Conservation (phyloP, 2,113 vertebrate species). For the Sula dactylatra region DNA sequence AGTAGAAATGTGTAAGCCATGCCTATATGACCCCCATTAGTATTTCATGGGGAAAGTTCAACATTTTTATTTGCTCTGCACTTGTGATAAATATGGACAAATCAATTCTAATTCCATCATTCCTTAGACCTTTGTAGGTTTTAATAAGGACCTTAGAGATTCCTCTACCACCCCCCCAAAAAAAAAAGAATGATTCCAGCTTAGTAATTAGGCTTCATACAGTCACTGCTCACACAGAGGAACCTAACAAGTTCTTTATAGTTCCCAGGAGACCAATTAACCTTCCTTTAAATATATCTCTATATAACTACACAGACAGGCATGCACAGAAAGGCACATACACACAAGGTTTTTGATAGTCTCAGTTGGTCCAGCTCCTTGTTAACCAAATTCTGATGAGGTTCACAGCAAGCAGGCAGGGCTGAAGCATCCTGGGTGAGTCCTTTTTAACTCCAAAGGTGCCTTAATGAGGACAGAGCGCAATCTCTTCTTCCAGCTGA, state of each 20-base stretch:
- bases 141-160: constrained; percentile 77
- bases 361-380: neutral
- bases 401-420: neutral
- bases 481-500: neutral
- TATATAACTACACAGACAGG: neutral
- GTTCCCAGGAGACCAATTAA: constrained; percentile 62
- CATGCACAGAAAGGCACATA: neutral
- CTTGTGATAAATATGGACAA: constrained; percentile 12
- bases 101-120: constrained; percentile 23
- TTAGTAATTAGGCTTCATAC: constrained; percentile 57
- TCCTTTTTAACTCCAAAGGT: neutral
- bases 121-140: constrained; percentile 52
- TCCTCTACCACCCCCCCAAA: neutral
- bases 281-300: constrained; percentile 54
- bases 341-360: neutral
- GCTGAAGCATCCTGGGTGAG: neutral
- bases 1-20: neutral
- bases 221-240: constrained; percentile 21
- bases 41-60: neutral
- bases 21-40: neutral
- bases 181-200: constrained; percentile 43
- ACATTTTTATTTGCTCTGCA: constrained; percentile 7
- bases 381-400: constrained; percentile 17
- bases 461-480: neutral
- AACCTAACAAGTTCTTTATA: constrained; percentile 55